A percentile compares a stretch with the other conserved stretches of the same genome.
These are phyloP conservation scores for Caenorhabditis brenneri DNA, from an alignment of 1,140 invertebrate species.

Conservation along the genomic window DNA sequence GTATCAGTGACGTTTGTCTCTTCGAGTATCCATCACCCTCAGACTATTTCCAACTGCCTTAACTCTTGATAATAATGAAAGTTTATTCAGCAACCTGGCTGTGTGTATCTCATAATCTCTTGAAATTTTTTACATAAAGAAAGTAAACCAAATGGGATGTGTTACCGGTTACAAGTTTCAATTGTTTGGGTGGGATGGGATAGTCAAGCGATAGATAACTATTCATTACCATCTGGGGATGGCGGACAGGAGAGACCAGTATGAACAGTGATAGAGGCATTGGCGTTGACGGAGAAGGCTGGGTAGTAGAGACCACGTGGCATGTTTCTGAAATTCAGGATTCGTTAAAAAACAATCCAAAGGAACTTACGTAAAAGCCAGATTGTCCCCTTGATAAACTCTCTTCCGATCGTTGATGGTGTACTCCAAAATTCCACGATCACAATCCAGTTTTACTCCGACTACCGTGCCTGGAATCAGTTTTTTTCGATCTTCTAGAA, in stretches of 20 bases:
- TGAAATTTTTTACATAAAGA: no score
- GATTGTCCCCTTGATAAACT: constrained; percentile 67
- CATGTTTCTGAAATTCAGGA: constrained; percentile 74
- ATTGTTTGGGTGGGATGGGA: not conserved
- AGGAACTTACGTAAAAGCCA: constrained; percentile 77
- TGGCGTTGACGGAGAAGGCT: constrained; percentile 92
- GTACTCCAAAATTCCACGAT: constrained; percentile 86
- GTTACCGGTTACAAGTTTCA: not conserved
- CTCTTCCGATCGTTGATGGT: constrained; percentile 90
- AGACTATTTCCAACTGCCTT: no score
- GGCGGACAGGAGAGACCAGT: constrained; percentile 86
- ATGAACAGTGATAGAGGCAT: constrained; percentile 89
- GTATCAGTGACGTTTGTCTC: no score
- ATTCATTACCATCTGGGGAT: constrained; percentile 21
- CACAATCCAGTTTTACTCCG: constrained; percentile 88
- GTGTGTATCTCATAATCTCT: no score
- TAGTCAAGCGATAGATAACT: not conserved
- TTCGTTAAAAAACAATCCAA: not conserved
- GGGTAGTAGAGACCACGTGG: constrained; percentile 91
- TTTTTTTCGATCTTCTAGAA: not conserved
- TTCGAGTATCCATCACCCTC: no score
- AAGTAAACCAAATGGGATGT: not conserved
- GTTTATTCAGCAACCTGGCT: no score
- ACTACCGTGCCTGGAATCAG: constrained; percentile 76
- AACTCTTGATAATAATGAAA: no score